Percentiles rank a stretch among this genome's conserved stretches.
Conservation (phyloP, 2,888 invertebrate genomes). For the Amblyjoppa proteus region DNA sequence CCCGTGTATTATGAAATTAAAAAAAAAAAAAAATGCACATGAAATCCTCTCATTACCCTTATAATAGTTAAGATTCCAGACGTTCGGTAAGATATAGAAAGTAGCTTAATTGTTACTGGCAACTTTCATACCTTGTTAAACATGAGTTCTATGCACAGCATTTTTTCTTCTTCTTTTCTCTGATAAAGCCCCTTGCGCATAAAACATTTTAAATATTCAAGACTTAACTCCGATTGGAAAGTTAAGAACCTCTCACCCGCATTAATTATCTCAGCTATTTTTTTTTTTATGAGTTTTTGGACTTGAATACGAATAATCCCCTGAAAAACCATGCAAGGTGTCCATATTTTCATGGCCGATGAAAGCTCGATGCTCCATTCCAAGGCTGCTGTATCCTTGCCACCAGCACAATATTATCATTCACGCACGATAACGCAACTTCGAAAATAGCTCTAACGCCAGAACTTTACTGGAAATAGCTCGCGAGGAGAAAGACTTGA, state of each 20-base stretch:
- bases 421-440: slow-evolving; percentile 32
- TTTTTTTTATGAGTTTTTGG: background rate
- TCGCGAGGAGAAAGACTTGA: slow-evolving; percentile 61
- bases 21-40: background rate
- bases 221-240: background rate
- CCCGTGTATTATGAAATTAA: too few relatives aligned
- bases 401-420: slow-evolving; percentile 11
- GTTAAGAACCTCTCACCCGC: background rate
- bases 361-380: background rate
- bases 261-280: background rate
- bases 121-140: background rate
- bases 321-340: background rate
- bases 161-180: background rate
- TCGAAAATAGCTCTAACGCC: slow-evolving; percentile 50
- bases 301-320: background rate
- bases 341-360: background rate
- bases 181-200: background rate
- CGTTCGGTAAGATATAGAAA: background rate
- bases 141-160: background rate
- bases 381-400: background rate
- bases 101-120: background rate
- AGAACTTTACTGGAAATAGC: slow-evolving; percentile 58
- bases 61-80: background rate
- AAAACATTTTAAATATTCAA: background rate
- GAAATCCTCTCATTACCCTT: background rate